phyloP scores from a whole-genome alignment of 2,797 vertebrate species.

The Anomalospiza imberbis region DNA sequence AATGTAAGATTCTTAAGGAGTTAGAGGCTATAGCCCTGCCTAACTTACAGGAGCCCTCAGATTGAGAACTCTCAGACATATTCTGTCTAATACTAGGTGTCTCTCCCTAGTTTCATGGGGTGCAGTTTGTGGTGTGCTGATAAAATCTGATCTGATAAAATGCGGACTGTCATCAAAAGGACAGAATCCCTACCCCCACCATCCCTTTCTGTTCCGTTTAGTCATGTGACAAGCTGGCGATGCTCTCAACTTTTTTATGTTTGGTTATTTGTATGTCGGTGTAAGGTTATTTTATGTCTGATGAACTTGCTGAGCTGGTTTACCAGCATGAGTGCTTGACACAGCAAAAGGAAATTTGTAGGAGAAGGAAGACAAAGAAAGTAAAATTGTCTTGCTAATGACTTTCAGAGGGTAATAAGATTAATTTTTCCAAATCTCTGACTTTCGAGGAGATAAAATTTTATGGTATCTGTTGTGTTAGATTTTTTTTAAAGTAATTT shows the following conservation, averaged over 20 bases:
- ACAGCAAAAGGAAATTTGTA: not conserved
- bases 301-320: conserved; percentile 1
- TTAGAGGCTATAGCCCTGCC: not conserved
- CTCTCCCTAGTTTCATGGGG: not conserved
- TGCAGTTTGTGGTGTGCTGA: not conserved
- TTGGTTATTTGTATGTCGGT: not conserved
- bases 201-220: not conserved
- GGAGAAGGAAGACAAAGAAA: not conserved
- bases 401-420: not conserved
- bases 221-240: not conserved
- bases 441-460: not conserved
- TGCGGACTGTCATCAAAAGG: not conserved
- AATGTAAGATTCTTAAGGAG: not conserved
- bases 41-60: not conserved
- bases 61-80: fast-evolving
- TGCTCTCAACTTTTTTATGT: not conserved
- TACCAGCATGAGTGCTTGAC: not conserved
- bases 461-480: fast-evolving
- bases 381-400: not conserved
- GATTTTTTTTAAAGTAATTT: not conserved
- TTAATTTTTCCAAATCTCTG: not conserved
- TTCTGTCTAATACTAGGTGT: not conserved
- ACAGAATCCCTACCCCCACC: not conserved
- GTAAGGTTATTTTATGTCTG: not conserved
- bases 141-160: not conserved